A percentile compares a stretch with the other conserved stretches of the same genome.
phyloP scores from a whole-genome alignment of 1,140 invertebrate species.

The Vollenhovia emeryi region DNA sequence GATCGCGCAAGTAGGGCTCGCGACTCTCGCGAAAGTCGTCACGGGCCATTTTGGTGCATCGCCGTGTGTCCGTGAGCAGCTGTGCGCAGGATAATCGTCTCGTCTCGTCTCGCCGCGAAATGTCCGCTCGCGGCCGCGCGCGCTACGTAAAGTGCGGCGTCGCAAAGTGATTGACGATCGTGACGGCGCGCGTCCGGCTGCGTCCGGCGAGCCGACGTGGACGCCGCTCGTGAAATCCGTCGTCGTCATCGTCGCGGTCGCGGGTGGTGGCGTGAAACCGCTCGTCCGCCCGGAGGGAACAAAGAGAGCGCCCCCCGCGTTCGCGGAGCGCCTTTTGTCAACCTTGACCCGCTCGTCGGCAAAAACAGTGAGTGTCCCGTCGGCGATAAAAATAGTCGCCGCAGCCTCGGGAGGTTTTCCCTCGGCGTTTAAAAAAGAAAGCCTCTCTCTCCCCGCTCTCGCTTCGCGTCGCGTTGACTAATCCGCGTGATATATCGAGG shows the following conservation, averaged over 20 bases:
- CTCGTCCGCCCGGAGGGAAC: slow-evolving; percentile 63
- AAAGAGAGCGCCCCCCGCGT: slow-evolving; percentile 77
- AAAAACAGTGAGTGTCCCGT: slow-evolving; percentile 70
- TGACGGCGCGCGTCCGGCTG: background rate
- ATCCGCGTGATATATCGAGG: slow-evolving; percentile 9
- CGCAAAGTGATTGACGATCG: background rate
- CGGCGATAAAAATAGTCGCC: slow-evolving; percentile 79
- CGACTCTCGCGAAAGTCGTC: background rate
- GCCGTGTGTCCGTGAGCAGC: slow-evolving; percentile 81
- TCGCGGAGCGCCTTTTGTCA: slow-evolving; percentile 77
- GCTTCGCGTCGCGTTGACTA: background rate
- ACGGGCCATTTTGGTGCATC: slow-evolving; percentile 81
- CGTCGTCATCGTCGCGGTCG: background rate
- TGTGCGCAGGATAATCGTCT: slow-evolving; percentile 79
- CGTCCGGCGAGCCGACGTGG: background rate
- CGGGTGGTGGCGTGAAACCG: background rate
- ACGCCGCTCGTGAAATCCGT: background rate
- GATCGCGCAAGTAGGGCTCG: slow-evolving; percentile 16
- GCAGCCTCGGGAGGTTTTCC: slow-evolving; percentile 41
- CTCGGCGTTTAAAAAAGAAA: background rate
- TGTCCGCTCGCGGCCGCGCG: slow-evolving; percentile 74
- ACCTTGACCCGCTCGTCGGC: slow-evolving; percentile 80
- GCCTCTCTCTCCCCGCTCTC: background rate
- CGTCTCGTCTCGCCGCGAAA: slow-evolving; percentile 74
- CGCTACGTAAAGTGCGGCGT: slow-evolving; percentile 27